These are phyloP conservation scores for Poeciliopsis gracilis DNA, from an alignment of 2,797 vertebrate genomes.

Conservation along the genomic window DNA sequence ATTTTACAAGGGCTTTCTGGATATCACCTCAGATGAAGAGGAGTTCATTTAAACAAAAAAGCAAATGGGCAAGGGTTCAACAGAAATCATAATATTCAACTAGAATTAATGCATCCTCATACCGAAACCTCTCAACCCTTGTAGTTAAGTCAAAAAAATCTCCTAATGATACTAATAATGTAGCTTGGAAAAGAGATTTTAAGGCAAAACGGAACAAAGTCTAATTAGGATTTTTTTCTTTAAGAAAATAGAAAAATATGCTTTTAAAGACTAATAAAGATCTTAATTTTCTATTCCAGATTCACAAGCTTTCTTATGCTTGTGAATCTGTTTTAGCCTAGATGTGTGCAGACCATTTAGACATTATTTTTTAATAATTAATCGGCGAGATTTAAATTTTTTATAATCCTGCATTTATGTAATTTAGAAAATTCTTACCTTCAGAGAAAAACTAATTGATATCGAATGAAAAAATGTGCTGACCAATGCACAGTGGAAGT, in stretches of 20 bases:
- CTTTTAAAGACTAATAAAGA: not conserved
- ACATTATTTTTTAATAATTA: not conserved
- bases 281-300: not conserved
- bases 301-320: not conserved
- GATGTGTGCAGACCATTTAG: not conserved
- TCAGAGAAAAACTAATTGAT: not conserved
- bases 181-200: not conserved
- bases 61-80: not conserved
- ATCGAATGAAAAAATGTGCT: not conserved
- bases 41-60: not conserved
- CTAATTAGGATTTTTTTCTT: not conserved
- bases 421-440: not conserved
- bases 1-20: not conserved
- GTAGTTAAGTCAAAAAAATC: not conserved
- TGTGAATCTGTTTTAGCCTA: not conserved
- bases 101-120: not conserved
- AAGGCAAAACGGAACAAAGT: not conserved
- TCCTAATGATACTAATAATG: not conserved
- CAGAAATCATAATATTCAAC: not conserved
- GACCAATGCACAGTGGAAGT: not conserved
- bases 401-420: not conserved
- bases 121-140: not conserved
- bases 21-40: not conserved
- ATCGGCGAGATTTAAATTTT: not conserved
- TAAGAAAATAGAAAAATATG: not conserved